phyloP scores from a whole-genome alignment of 2,113 vertebrate genomes.

The Mungos mungo region DNA sequence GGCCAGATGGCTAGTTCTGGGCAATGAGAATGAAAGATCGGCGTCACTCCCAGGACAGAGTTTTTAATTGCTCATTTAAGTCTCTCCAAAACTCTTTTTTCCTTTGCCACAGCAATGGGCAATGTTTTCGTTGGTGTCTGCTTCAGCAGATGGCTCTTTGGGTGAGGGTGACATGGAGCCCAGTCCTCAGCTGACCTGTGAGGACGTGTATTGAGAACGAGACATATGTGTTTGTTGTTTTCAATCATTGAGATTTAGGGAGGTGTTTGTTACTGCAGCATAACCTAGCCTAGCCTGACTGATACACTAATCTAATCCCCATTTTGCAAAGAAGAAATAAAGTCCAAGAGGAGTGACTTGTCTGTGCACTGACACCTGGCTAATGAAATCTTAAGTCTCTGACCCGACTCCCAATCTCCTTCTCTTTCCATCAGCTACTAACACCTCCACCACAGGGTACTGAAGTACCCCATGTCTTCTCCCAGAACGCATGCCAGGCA shows the following conservation, averaged over 20 bases:
- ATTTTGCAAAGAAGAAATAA: not conserved
- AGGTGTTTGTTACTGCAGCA: not conserved
- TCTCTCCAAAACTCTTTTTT: not conserved
- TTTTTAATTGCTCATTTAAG: not conserved
- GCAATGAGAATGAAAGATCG: not conserved
- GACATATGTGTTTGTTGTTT: not conserved
- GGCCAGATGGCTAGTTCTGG: not conserved
- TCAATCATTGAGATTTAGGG: not conserved
- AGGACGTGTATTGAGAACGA: not conserved
- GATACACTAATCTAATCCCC: not conserved
- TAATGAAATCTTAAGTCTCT: not conserved
- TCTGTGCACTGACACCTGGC: not conserved
- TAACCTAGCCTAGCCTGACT: not conserved
- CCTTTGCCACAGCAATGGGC: not conserved
- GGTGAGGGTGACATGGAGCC: not conserved
- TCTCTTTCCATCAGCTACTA: not conserved
- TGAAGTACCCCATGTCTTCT: not conserved
- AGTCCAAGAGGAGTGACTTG: not conserved
- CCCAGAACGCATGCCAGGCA: not conserved
- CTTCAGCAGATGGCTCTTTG: not conserved
- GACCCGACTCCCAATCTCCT: not conserved
- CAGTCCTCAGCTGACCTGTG: not conserved
- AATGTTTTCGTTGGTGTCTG: not conserved
- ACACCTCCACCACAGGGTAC: not conserved
- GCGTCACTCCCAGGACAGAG: not conserved